Conservation (phyloP, 2,888 invertebrate genomes). For the Cantharis flavilabris region DNA sequence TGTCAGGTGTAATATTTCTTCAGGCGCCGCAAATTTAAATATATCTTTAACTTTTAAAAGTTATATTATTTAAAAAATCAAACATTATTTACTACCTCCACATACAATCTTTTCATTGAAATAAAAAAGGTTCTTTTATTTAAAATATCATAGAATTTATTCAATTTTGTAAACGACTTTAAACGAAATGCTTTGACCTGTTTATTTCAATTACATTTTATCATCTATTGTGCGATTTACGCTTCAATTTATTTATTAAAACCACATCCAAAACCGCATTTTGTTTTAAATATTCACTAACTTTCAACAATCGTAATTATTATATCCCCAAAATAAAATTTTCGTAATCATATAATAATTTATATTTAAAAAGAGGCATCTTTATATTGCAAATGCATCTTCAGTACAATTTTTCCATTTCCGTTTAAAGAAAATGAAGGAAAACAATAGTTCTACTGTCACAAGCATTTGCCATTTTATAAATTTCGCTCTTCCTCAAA, state of each 20-base stretch:
- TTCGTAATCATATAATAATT: no score
- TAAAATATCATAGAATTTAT: background rate
- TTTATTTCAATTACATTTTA: background rate
- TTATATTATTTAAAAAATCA: background rate
- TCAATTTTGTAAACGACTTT: background rate
- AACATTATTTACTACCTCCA: background rate
- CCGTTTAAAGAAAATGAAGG: background rate
- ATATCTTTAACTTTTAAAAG: background rate
- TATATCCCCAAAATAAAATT: no score
- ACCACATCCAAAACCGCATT: constrained; percentile 9
- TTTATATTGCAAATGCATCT: no score
- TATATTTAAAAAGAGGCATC: no score
- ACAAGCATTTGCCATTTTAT: background rate
- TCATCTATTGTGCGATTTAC: background rate
- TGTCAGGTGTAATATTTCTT: background rate
- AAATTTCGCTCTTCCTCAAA: background rate
- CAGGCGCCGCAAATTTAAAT: background rate
- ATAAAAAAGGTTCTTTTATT: background rate
- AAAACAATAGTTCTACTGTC: background rate
- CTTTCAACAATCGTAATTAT: background rate
- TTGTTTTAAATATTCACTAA: background rate
- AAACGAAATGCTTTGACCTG: background rate
- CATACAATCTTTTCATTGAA: background rate
- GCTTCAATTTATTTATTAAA: background rate
- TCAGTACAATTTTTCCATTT: background rate